Evolutionary conservation across 2,888 invertebrate species (phyloP).

Genomic region (Ferrisia virgata): DNA sequence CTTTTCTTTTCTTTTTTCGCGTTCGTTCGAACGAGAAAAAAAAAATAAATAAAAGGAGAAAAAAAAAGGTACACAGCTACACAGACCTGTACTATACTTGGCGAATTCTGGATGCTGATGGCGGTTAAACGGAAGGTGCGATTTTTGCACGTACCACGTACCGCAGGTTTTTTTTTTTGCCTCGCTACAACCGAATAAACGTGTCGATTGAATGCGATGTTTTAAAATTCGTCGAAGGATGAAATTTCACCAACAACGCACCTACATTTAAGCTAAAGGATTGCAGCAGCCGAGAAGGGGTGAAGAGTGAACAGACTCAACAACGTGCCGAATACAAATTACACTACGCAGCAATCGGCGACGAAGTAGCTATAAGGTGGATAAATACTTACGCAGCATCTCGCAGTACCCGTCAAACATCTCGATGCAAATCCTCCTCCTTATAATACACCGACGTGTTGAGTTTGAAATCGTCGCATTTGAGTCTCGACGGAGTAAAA

Average conservation of each 20-base stretch:
- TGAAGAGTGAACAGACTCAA: background rate
- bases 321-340: conserved; percentile 8
- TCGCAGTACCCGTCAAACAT: background rate
- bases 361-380: background rate
- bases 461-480: background rate
- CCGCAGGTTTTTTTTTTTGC: background rate
- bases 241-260: background rate
- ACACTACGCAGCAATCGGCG: background rate
- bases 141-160: background rate
- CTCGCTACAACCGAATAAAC: no score
- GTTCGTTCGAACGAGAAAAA: background rate
- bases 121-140: background rate
- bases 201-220: background rate
- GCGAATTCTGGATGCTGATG: no score
- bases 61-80: no score
- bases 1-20: no score
- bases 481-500: background rate
- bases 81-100: no score
- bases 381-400: background rate
- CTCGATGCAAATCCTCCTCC: background rate
- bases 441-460: no score
- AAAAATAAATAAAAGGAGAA: no score
- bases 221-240: background rate
- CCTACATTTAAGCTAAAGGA: background rate
- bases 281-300: background rate